Conservation (phyloP, 2,888 invertebrate species). For the Apotomis betuletana region DNA sequence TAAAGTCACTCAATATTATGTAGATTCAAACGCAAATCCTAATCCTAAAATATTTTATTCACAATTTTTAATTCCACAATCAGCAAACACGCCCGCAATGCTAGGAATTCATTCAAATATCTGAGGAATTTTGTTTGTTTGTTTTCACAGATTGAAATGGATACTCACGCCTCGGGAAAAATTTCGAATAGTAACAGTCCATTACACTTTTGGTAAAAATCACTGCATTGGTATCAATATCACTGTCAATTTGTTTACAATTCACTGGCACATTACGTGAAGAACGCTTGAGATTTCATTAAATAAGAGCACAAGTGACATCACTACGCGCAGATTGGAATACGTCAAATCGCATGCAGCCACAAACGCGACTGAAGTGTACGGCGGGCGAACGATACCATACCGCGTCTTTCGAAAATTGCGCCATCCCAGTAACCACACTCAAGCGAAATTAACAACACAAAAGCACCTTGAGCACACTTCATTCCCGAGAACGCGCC, state of each 20-base stretch:
- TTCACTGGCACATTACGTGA: slow-evolving; percentile 78
- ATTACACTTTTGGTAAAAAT: slow-evolving; percentile 71
- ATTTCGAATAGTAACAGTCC: slow-evolving; percentile 84
- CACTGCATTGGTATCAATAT: slow-evolving; percentile 75
- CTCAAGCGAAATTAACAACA: slow-evolving; percentile 82
- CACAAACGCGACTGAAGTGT: slow-evolving; percentile 85
- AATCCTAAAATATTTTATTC: not conserved
- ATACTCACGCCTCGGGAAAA: slow-evolving; percentile 83
- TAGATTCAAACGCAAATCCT: not conserved
- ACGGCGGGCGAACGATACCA: slow-evolving; percentile 83
- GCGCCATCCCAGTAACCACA: slow-evolving; percentile 83
- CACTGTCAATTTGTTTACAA: slow-evolving; percentile 80
- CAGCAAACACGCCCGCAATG: slow-evolving; percentile 49
- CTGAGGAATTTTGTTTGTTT: slow-evolving; percentile 77
- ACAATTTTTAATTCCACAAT: slow-evolving; percentile 8
- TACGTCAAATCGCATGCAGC: slow-evolving; percentile 84
- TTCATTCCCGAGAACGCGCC: slow-evolving; percentile 78
- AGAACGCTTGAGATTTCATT: slow-evolving; percentile 82
- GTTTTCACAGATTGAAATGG: slow-evolving; percentile 67
- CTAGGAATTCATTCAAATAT: slow-evolving; percentile 68
- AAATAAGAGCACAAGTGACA: slow-evolving; percentile 82
- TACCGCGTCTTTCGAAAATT: slow-evolving; percentile 85
- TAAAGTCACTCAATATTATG: not conserved
- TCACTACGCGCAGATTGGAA: slow-evolving; percentile 81
- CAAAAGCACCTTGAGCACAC: slow-evolving; percentile 81